Percentiles rank a stretch among this genome's conserved stretches.
These are phyloP conservation scores for Nebria salina DNA, from an alignment of 2,888 invertebrate genomes.

Conservation along the genomic window DNA sequence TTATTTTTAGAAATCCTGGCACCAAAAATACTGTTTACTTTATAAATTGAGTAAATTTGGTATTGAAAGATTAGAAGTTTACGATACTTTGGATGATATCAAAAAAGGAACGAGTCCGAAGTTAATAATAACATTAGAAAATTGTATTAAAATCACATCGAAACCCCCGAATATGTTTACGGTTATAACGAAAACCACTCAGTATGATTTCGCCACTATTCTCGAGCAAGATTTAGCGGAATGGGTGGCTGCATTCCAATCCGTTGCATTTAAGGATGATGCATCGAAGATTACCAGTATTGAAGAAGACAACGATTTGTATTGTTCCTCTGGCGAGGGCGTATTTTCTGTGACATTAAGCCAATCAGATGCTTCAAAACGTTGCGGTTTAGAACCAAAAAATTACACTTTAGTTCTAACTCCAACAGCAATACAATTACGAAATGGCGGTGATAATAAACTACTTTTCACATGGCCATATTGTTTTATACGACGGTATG, in stretches of 20 bases:
- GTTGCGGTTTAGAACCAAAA: constrained; percentile 77
- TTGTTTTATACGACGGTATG: constrained; percentile 83
- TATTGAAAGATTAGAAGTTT: constrained; percentile 85
- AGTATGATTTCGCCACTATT: constrained; percentile 71
- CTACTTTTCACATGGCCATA: constrained; percentile 85
- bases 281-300: constrained; percentile 67
- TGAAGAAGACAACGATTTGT: constrained; percentile 90
- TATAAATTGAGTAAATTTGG: constrained; percentile 87
- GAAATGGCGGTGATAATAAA: constrained; percentile 72
- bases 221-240: constrained; percentile 76
- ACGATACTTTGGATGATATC: constrained; percentile 81
- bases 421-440: constrained; percentile 77
- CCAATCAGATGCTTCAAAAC: constrained; percentile 79
- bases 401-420: constrained; percentile 80
- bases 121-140: constrained; percentile 81
- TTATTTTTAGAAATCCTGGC: constrained; percentile 82
- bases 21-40: constrained; percentile 79
- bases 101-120: constrained; percentile 70
- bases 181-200: constrained; percentile 78
- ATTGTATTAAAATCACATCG: constrained; percentile 86
- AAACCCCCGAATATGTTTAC: constrained; percentile 68
- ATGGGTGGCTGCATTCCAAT: constrained; percentile 83
- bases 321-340: constrained; percentile 85
- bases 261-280: constrained; percentile 81
- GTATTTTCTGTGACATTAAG: constrained; percentile 81